A percentile compares a stretch with the other conserved stretches of the same genome.
Evolutionary conservation across 2,888 invertebrate species (phyloP).

Genomic region (Cerastis leucographa): DNA sequence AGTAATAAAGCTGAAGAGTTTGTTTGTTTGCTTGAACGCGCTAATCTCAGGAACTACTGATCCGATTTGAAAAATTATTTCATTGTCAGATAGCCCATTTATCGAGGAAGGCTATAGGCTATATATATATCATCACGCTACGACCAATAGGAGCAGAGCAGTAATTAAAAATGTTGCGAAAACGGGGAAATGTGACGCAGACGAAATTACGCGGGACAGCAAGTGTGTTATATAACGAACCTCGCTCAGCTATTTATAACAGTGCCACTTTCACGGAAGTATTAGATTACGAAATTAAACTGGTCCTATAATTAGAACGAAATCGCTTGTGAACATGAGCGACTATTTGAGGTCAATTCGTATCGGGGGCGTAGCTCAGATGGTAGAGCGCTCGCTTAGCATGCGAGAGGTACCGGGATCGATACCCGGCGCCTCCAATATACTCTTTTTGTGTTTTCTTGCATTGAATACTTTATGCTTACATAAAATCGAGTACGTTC

Average conservation of each 20-base stretch:
- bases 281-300: slow-evolving; percentile 33
- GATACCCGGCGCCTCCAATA: slow-evolving; percentile 90
- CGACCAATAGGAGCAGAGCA: no score
- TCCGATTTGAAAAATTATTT: no score
- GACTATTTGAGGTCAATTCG: accelerated
- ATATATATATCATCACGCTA: no score
- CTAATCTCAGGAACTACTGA: no score
- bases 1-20: no score
- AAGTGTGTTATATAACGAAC: not conserved
- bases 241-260: slow-evolving; percentile 42
- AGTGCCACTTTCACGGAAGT: slow-evolving; percentile 24
- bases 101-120: no score
- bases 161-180: no score
- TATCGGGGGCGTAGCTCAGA: slow-evolving; percentile 90
- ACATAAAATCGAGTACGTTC: no score
- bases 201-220: no score
- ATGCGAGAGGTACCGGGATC: slow-evolving; percentile 91
- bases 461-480: not conserved
- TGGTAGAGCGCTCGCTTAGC: slow-evolving; percentile 91
- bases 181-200: no score
- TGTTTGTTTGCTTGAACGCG: no score
- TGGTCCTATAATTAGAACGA: slow-evolving; percentile 39
- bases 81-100: no score
- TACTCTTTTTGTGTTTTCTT: slow-evolving; percentile 30
- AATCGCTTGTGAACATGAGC: not conserved